phyloP scores from a whole-genome alignment of 2,797 vertebrate genomes.

The Helicolenus hilgendorfi region DNA sequence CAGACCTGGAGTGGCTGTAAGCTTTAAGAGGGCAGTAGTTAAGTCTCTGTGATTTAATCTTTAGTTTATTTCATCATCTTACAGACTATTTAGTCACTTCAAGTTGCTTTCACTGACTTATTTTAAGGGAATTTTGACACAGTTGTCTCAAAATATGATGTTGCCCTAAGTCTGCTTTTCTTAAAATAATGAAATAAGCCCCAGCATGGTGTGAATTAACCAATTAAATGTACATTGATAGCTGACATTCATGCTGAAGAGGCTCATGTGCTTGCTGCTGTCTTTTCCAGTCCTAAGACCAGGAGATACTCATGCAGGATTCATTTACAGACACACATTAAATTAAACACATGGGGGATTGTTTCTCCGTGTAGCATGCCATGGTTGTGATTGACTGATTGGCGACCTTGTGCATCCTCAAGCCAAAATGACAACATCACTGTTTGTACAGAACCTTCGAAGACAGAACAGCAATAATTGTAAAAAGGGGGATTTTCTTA shows the following conservation, averaged over 20 bases:
- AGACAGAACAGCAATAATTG: not conserved
- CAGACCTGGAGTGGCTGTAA: slow-evolving; percentile 1
- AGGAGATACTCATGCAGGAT: slow-evolving; percentile 27
- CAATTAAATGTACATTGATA: not conserved
- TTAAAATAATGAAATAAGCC: not conserved
- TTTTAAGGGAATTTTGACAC: not conserved
- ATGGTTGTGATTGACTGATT: not conserved
- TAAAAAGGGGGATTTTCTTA: not conserved
- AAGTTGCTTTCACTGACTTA: not conserved
- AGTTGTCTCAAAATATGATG: not conserved
- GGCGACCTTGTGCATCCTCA: not conserved
- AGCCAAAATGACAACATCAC: slow-evolving; percentile 20
- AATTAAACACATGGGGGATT: slow-evolving; percentile 8
- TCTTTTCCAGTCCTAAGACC: slow-evolving; percentile 9
- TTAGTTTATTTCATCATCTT: not conserved
- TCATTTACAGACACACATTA: slow-evolving; percentile 20
- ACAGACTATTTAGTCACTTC: not conserved
- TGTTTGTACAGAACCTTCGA: slow-evolving; percentile 18
- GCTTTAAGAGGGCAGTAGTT: not conserved
- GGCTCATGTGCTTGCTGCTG: slow-evolving; percentile 27
- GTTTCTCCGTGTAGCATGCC: not conserved
- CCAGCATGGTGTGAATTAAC: not conserved
- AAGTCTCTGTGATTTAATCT: slow-evolving; percentile 18
- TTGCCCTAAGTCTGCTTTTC: not conserved
- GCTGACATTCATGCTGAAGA: slow-evolving; percentile 8